Evolutionary conservation across 2,888 invertebrate species (phyloP).

Genomic region (Ptilodon capucinus): DNA sequence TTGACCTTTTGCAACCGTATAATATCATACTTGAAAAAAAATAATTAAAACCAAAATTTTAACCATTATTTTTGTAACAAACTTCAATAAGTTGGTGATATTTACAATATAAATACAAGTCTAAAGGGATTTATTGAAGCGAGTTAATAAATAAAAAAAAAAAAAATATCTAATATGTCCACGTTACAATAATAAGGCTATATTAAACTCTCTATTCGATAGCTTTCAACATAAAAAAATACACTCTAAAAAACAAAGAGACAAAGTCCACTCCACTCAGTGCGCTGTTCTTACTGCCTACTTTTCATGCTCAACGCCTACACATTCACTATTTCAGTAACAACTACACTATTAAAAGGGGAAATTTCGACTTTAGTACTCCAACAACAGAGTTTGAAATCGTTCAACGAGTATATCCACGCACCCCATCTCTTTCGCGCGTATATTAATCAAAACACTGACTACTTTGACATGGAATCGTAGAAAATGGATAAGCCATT

Average conservation of each 20-base stretch:
- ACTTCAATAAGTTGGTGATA: too few species aligned
- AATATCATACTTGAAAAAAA: too few species aligned
- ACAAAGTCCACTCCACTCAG: conserved; percentile 67
- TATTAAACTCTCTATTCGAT: background rate
- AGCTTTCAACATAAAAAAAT: conserved; percentile 20
- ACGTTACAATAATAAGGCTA: conserved; percentile 8
- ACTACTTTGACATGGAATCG: conserved; percentile 80
- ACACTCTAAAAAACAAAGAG: conserved; percentile 38
- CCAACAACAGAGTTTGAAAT: conserved; percentile 49
- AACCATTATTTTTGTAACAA: too few species aligned
- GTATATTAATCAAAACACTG: conserved; percentile 82
- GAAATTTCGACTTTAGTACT: conserved; percentile 56
- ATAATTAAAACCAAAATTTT: too few species aligned
- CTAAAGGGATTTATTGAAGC: conserved; percentile 12
- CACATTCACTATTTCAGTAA: conserved; percentile 77
- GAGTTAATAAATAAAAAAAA: conserved; percentile 7
- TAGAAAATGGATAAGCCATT: conserved; percentile 82
- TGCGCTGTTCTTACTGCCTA: conserved; percentile 74
- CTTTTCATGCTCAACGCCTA: conserved; percentile 81
- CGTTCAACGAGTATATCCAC: conserved; percentile 34
- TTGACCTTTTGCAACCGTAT: too few species aligned
- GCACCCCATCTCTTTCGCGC: conserved; percentile 78
- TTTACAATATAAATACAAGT: too few species aligned
- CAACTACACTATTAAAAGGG: conserved; percentile 43
- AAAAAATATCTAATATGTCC: too few species aligned